Evolutionary conservation across 2,797 vertebrate species (phyloP).

Genomic region (Squalus acanthias): DNA sequence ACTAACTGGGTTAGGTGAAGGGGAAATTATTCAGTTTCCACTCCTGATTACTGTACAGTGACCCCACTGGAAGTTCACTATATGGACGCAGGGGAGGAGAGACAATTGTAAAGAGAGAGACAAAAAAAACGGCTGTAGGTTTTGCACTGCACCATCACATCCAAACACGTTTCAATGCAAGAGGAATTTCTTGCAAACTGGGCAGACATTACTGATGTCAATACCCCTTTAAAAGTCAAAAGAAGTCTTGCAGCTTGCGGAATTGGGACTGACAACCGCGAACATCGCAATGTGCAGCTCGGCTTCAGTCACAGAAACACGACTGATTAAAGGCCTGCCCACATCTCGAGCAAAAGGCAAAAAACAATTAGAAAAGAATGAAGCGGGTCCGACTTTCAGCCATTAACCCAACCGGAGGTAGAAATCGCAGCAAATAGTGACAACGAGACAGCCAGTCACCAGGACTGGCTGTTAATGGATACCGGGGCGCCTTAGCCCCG

Average conservation of each 20-base stretch:
- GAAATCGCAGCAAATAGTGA: not conserved
- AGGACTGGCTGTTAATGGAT: not conserved
- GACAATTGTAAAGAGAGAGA: not conserved
- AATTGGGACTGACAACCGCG: not conserved
- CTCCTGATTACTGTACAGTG: not conserved
- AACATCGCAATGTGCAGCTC: not conserved
- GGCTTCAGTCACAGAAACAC: not conserved
- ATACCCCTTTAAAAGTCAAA: conserved; percentile 20
- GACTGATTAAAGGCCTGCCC: not conserved
- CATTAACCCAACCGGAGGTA: not conserved
- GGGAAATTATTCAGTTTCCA: not conserved
- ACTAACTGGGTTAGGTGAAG: not conserved
- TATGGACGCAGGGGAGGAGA: not conserved
- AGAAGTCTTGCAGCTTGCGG: not conserved
- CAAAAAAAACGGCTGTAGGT: not conserved
- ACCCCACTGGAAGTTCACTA: not conserved
- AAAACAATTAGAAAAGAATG: not conserved
- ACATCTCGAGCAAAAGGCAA: not conserved
- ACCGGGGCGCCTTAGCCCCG: not conserved
- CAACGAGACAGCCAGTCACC: not conserved
- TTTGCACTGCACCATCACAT: not conserved
- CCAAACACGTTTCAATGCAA: not conserved
- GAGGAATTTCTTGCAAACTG: not conserved
- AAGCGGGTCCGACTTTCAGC: conserved; percentile 1
- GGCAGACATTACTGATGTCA: not conserved